These are phyloP conservation scores for Marcusenius ussheri DNA, from an alignment of 2,113 vertebrate genomes.

Conservation along the genomic window DNA sequence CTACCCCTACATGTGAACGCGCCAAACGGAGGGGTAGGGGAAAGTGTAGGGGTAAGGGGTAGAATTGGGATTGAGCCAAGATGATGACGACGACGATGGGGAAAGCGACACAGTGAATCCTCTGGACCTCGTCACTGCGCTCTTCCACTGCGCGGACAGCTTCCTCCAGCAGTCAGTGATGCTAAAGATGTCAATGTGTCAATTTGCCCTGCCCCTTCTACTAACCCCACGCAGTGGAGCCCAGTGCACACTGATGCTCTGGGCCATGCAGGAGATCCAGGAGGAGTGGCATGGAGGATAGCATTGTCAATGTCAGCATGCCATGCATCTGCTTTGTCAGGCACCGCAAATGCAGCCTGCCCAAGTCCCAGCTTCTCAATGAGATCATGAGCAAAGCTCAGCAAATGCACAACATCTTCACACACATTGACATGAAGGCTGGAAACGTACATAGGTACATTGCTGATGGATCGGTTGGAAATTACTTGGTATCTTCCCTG, in stretches of 20 bases:
- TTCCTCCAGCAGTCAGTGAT: conserved; percentile 53
- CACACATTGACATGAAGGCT: conserved; percentile 38
- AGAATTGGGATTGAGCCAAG: no score
- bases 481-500: conserved; percentile 58
- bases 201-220: conserved; percentile 60
- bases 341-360: conserved; percentile 42
- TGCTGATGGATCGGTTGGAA: conserved; percentile 56
- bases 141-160: conserved; percentile 55
- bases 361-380: conserved; percentile 61
- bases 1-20: no score
- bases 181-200: conserved; percentile 56
- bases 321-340: conserved; percentile 62
- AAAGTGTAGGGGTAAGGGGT: no score
- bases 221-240: conserved; percentile 43
- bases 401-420: conserved; percentile 44
- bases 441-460: conserved; percentile 44
- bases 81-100: background rate
- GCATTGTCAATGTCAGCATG: conserved; percentile 36
- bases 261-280: conserved; percentile 50
- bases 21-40: no score
- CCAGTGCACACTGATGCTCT: conserved; percentile 51
- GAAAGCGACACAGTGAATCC: conserved; percentile 35
- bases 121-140: conserved; percentile 56
- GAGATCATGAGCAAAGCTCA: conserved; percentile 43
- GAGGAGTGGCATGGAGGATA: conserved; percentile 31